phyloP scores from a whole-genome alignment of 1,140 invertebrate genomes.

The Caenorhabditis briggsae region DNA sequence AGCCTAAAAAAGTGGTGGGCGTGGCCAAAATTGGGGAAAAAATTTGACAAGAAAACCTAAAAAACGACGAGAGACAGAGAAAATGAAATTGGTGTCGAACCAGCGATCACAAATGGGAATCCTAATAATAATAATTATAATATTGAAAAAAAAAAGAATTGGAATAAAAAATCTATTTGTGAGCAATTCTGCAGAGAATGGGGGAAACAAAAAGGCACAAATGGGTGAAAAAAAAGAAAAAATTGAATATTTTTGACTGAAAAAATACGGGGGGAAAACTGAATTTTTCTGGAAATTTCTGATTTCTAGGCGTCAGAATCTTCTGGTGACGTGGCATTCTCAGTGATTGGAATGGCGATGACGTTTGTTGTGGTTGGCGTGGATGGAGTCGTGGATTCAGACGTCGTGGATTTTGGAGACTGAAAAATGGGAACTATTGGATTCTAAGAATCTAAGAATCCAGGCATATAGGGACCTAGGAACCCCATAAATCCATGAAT shows the following conservation, averaged over 20 bases:
- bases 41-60: neutral
- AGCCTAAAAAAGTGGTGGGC: too few relatives aligned
- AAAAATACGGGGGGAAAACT: neutral
- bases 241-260: neutral
- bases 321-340: neutral
- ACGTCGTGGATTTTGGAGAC: too few relatives aligned
- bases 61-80: neutral
- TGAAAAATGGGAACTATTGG: too few relatives aligned
- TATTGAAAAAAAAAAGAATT: neutral
- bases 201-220: neutral
- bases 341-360: too few relatives aligned
- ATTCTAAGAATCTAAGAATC: too few relatives aligned
- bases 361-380: too few relatives aligned
- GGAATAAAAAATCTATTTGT: neutral
- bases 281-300: too few relatives aligned
- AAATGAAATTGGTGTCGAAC: neutral
- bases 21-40: neutral
- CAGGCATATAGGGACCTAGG: too few relatives aligned
- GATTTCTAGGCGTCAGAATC: neutral
- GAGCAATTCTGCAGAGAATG: neutral
- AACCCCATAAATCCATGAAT: too few relatives aligned
- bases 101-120: constrained; percentile 25
- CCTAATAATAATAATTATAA: constrained; percentile 15
- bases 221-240: neutral
- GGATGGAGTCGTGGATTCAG: too few relatives aligned